Evolutionary conservation across 2,888 invertebrate species (phyloP).

Genomic region (Alitta virens): DNA sequence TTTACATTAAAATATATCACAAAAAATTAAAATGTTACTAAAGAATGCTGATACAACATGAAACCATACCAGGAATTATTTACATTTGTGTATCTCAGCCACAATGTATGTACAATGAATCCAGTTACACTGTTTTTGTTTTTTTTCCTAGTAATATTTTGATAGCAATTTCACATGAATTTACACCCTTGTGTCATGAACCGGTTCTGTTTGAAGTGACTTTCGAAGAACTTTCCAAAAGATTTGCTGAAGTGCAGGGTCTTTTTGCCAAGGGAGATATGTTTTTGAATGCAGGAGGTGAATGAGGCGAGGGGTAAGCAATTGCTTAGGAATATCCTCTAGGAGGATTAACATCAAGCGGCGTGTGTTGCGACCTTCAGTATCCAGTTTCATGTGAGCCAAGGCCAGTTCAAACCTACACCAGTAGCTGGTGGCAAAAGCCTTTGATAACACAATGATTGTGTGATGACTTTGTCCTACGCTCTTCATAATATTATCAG

Average conservation of each 20-base stretch:
- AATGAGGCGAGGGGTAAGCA: background rate
- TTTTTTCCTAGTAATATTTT: too few species aligned
- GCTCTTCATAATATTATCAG: slow-evolving; percentile 71
- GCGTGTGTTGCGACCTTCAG: background rate
- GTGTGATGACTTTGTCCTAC: slow-evolving; percentile 69
- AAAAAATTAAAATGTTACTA: too few species aligned
- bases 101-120: too few species aligned
- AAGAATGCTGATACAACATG: too few species aligned
- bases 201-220: background rate
- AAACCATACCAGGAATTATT: too few species aligned
- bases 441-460: slow-evolving; percentile 66
- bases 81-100: too few species aligned
- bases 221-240: background rate
- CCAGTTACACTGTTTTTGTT: too few species aligned
- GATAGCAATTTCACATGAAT: too few species aligned
- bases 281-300: background rate
- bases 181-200: too few species aligned
- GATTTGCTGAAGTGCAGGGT: background rate
- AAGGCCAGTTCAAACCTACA: slow-evolving; percentile 71
- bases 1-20: too few species aligned
- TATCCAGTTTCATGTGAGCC: background rate
- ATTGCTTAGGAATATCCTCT: background rate
- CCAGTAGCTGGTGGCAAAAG: slow-evolving; percentile 70
- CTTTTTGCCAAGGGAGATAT: background rate
- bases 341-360: background rate